Evolutionary conservation across 2,888 invertebrate genomes (phyloP), one percentile per base, ranked within the genome.

Genomic region (Sicus ferrugineus): DNA sequence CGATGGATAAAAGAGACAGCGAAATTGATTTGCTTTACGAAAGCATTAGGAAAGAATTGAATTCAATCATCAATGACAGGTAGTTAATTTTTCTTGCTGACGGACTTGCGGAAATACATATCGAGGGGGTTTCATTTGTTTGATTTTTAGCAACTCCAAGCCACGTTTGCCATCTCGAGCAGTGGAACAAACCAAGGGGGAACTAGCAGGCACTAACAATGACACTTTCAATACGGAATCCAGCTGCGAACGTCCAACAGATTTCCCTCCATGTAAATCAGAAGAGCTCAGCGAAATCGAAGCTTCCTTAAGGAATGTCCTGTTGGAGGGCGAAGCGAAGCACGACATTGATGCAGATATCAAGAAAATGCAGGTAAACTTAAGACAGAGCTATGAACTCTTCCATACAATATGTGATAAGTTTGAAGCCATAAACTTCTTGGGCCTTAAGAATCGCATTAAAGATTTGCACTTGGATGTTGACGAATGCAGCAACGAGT

Each of bases 401-500:
- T 83, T 84, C 67, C 79, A 81, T 68, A 69, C 68, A 3, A 79
- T 84, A 64, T 79, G 80, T 3, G 79, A 80, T 50, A 77, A 81
- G 26, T 81, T 84, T n/a, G 78, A 81, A 48, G 75, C 77, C 0
- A 83, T 84, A 0, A 79, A 77, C 73, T 84, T 84, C 64, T 62
- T 74, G 3, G 69, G 74, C 14, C 73, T 84, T 3, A 78, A 79
- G 34, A 72, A 72, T 52, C 82, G 83, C 46, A 83, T 84, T 26
- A 77, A 75, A 23, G 80, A 84, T 74, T 73, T 84, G 52, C 77
- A 81, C 68, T 71, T 84, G 0, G 75, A 71, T 52, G 76, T 74
- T 0, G 71, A 67, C 30, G 71, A 73, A 21, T 73, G 70, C 14
- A 77, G 75, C 5, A 63, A 75, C 64, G 73, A 75, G 6, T 75